These are phyloP conservation scores for Aurelia coerulea DNA, from an alignment of 30 jellyfish, hydroid and myxozoan species.

Conservation along the genomic window DNA sequence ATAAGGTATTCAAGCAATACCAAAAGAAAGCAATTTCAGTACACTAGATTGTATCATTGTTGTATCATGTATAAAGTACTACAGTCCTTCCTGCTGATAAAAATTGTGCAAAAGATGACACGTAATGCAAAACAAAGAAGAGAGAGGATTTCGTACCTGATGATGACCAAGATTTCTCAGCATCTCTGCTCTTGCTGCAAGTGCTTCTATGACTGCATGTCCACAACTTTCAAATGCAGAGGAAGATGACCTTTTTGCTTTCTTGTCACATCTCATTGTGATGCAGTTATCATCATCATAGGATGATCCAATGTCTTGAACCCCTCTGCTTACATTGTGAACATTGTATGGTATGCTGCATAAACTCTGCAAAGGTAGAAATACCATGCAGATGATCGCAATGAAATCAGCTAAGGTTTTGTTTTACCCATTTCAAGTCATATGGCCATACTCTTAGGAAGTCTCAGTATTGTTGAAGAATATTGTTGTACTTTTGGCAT, in stretches of 20 bases:
- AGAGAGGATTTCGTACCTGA: neutral
- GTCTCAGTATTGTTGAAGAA: too few species aligned
- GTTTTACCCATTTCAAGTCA: too few species aligned
- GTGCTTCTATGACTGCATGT: constrained; percentile 19
- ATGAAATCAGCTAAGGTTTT: neutral
- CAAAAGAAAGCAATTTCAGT: too few species aligned
- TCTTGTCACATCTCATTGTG: constrained; percentile 27
- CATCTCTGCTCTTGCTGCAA: constrained; percentile 73
- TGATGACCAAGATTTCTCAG: constrained; percentile 54
- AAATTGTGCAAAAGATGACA: neutral
- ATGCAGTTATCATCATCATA: constrained; percentile 26
- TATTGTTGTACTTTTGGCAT: too few species aligned
- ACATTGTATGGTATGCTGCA: constrained; percentile 62
- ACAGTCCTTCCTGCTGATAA: too few species aligned
- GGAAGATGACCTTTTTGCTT: constrained; percentile 2
- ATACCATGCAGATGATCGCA: neutral
- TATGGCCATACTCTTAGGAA: too few species aligned
- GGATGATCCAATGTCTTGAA: constrained; percentile 9
- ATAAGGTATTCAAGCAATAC: too few species aligned
- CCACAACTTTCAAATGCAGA: constrained; percentile 1
- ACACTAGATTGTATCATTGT: too few species aligned
- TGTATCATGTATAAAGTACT: too few species aligned
- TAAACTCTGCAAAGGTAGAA: constrained; percentile 44
- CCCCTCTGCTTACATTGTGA: constrained; percentile 23
- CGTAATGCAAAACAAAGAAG: neutral